A percentile compares a stretch with the other conserved stretches of the same genome.
Conservation (phyloP, 1,140 invertebrate species). For the Piezodorus guildinii region DNA sequence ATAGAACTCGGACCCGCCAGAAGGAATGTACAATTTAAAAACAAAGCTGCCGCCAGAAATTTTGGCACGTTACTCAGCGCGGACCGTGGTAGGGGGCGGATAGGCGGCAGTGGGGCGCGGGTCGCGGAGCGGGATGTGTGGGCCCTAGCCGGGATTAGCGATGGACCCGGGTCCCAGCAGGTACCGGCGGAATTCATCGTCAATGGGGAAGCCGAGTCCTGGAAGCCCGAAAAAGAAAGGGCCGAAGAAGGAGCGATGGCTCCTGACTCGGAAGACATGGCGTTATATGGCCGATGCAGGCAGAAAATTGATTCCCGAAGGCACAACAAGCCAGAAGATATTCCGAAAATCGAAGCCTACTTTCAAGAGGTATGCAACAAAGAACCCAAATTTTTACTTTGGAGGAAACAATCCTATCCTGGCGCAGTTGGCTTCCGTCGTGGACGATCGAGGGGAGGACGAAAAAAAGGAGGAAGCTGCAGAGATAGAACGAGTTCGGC, state of each 20-base stretch:
- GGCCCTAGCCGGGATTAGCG: background rate
- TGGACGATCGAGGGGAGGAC: constrained; percentile 39
- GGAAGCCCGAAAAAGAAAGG: constrained; percentile 23
- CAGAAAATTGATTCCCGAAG: constrained; percentile 67
- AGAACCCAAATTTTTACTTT: constrained; percentile 63
- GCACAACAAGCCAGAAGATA: constrained; percentile 56
- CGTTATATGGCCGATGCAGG: constrained; percentile 80
- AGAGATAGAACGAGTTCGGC: constrained; percentile 44
- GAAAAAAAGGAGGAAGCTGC: constrained; percentile 48
- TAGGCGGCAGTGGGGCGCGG: constrained; percentile 4
- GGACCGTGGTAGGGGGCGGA: background rate
- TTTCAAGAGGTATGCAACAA: constrained; percentile 69
- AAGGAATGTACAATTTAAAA: constrained; percentile 23
- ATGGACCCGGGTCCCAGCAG: constrained; percentile 12
- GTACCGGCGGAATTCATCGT: background rate
- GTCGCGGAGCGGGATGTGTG: constrained; percentile 14
- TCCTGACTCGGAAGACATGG: constrained; percentile 78
- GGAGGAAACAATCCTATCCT: constrained; percentile 68
- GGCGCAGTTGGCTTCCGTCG: constrained; percentile 47
- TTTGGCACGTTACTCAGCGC: constrained; percentile 15
- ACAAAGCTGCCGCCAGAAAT: constrained; percentile 21
- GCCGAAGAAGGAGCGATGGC: constrained; percentile 50
- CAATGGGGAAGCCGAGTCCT: constrained; percentile 5
- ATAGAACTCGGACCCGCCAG: constrained; percentile 14
- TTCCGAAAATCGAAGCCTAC: constrained; percentile 66